Conservation (phyloP, 1,140 invertebrate species). For the Camponotus floridanus region DNA sequence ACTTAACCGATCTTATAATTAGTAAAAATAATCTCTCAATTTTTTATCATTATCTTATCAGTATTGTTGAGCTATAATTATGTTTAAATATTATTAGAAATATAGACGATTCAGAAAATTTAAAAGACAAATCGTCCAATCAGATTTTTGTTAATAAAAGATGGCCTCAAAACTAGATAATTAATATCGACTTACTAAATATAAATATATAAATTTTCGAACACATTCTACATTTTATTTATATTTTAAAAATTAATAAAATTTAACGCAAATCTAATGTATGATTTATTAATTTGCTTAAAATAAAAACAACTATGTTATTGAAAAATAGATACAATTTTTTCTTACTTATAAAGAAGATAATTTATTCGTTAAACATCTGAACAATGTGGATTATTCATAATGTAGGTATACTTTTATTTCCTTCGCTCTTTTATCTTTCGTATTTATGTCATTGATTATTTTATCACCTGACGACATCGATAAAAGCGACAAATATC, state of each 20-base stretch:
- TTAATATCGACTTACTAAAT: slow-evolving; percentile 16
- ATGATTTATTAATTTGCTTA: slow-evolving; percentile 16
- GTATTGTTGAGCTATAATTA: background rate
- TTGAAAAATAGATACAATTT: background rate
- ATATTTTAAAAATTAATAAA: background rate
- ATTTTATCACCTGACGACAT: slow-evolving; percentile 37
- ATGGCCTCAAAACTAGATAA: slow-evolving; percentile 13
- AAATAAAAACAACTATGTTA: background rate
- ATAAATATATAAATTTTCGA: background rate
- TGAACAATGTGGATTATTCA: background rate
- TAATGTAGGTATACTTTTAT: background rate
- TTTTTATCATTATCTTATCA: background rate
- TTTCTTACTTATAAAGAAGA: background rate
- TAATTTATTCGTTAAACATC: background rate
- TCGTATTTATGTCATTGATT: slow-evolving; percentile 47
- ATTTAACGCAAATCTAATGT: background rate
- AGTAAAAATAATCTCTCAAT: background rate
- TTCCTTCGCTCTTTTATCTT: background rate
- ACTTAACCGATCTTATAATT: background rate
- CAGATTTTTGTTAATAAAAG: slow-evolving; percentile 19
- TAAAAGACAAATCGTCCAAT: slow-evolving; percentile 14
- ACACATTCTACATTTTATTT: background rate
- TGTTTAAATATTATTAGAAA: slow-evolving; percentile 15
- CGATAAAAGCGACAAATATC: slow-evolving; percentile 45
- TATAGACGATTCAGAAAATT: slow-evolving; percentile 26